phyloP scores from a whole-genome alignment of 92 coral and sea anemone genomes.

The Scolanthus callimorphus region DNA sequence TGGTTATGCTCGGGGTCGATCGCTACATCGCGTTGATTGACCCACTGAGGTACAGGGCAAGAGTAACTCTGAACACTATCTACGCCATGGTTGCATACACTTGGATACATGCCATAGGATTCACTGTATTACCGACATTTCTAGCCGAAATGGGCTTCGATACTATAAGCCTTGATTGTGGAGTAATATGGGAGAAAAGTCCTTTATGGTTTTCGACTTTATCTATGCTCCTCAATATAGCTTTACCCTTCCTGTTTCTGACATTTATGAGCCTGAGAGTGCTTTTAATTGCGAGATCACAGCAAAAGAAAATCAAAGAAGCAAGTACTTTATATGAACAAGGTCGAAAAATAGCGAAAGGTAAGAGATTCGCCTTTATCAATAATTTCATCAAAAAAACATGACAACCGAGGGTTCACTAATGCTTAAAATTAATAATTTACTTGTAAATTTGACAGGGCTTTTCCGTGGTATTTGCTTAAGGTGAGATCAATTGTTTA shows the following conservation, averaged over 20 bases:
- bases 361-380: no score
- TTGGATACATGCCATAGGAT: constrained; percentile 44
- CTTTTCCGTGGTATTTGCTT: no score
- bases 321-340: constrained; percentile 3
- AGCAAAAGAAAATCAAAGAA: constrained; percentile 26
- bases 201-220: constrained; percentile 49
- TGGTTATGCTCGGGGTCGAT: constrained; percentile 62
- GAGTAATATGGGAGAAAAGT: constrained; percentile 51
- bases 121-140: constrained; percentile 10
- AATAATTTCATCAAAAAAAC: no score
- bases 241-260: constrained; percentile 45
- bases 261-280: constrained; percentile 45
- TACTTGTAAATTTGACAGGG: no score
- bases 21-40: constrained; percentile 58
- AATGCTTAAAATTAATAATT: no score
- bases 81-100: constrained; percentile 34
- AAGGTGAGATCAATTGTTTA: no score
- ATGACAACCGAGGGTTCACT: no score
- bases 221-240: constrained; percentile 41
- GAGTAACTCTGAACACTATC: constrained; percentile 37
- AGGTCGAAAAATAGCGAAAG: constrained; percentile 8
- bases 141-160: constrained; percentile 43
- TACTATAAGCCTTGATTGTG: constrained; percentile 50
- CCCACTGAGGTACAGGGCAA: constrained; percentile 50
- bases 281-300: constrained; percentile 45